phyloP scores from a whole-genome alignment of 1,140 invertebrate genomes.

The Apis dorsata region DNA sequence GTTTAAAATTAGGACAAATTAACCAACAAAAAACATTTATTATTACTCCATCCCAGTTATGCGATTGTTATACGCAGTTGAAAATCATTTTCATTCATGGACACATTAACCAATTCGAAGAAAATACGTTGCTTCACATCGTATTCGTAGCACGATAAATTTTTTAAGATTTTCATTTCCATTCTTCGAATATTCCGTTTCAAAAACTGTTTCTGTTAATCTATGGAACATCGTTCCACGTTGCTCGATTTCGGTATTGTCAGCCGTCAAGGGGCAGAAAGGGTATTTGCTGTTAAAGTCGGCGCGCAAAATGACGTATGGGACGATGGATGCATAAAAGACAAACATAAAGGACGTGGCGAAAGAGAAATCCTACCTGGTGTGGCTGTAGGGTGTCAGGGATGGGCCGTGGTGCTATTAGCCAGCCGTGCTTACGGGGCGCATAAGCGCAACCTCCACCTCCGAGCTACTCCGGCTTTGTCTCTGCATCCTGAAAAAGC shows the following conservation, averaged over 20 bases:
- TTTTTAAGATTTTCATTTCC: too few relatives aligned
- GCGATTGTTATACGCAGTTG: too few relatives aligned
- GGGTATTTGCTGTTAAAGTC: conserved; percentile 16
- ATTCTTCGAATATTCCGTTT: too few relatives aligned
- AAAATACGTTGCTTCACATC: too few relatives aligned
- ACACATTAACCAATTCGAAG: too few relatives aligned
- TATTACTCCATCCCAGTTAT: too few relatives aligned
- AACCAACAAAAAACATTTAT: too few relatives aligned
- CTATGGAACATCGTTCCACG: background rate
- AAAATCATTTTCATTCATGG: too few relatives aligned
- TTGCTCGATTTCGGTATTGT: conserved; percentile 1
- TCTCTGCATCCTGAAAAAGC: conserved; percentile 75
- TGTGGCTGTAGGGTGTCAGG: conserved; percentile 77
- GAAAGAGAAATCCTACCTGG: conserved; percentile 68
- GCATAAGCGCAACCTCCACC: conserved; percentile 79
- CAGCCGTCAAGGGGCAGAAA: background rate
- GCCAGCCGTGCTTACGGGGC: conserved; percentile 77
- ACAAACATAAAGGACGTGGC: background rate
- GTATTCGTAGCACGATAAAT: too few relatives aligned
- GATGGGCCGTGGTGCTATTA: conserved; percentile 76
- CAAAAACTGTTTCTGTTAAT: background rate
- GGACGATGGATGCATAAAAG: conserved; percentile 24
- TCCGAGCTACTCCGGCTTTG: conserved; percentile 73
- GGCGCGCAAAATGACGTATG: conserved; percentile 10
- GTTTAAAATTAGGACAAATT: too few relatives aligned